phyloP scores from a whole-genome alignment of 2,113 vertebrate species.

The Cyprinodon brontotheroides region DNA sequence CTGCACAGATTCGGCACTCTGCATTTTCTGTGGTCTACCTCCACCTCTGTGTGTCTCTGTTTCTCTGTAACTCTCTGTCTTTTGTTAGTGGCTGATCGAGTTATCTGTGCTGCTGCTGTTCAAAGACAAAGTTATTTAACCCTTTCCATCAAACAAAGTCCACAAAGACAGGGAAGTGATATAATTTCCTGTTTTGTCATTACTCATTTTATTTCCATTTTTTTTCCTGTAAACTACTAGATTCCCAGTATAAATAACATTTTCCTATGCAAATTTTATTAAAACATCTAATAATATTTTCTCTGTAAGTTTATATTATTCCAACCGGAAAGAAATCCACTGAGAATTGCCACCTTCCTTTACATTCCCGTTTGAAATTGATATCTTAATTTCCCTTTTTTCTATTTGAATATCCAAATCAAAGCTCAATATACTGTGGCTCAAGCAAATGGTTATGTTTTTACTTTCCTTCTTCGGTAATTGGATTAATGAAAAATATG shows the following conservation, averaged over 20 bases:
- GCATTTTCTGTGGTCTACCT: slow-evolving; percentile 73
- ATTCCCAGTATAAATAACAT: background rate
- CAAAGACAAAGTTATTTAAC: background rate
- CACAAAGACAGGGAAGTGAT: background rate
- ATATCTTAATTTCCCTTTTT: background rate
- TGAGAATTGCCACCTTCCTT: background rate
- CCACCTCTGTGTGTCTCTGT: slow-evolving; percentile 31
- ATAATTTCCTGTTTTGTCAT: background rate
- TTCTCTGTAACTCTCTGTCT: slow-evolving; percentile 15
- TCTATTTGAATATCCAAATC: background rate
- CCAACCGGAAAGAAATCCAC: background rate
- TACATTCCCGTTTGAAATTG: background rate
- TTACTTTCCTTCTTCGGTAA: background rate
- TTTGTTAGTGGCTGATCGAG: slow-evolving; percentile 11
- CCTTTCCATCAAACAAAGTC: background rate
- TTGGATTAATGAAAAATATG: background rate
- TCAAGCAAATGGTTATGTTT: background rate
- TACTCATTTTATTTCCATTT: background rate
- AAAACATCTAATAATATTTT: background rate
- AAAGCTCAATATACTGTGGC: background rate
- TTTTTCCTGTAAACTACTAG: background rate
- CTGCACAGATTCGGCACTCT: slow-evolving; percentile 45
- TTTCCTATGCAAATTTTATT: background rate
- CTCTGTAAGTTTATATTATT: background rate
- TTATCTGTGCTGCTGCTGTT: slow-evolving; percentile 13